These are phyloP conservation scores for Campaea margaritaria DNA, from an alignment of 2,888 invertebrate species.

Conservation along the genomic window DNA sequence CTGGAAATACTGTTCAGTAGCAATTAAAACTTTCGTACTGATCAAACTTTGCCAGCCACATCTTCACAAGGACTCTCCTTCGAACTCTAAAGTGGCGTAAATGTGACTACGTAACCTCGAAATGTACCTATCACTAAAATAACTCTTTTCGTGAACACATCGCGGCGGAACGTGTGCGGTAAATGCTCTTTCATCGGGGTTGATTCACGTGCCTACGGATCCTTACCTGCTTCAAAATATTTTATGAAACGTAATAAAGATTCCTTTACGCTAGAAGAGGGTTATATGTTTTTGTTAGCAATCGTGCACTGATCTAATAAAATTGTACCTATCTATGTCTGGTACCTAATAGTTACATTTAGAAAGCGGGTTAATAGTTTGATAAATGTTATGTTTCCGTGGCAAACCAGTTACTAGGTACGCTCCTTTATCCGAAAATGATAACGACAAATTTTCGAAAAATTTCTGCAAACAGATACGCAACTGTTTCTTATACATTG, in stretches of 20 bases:
- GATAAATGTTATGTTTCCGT: too few species aligned
- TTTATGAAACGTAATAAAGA: constrained; percentile 17
- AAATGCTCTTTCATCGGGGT: constrained; percentile 6
- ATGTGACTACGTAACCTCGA: constrained; percentile 58
- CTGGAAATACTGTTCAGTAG: constrained; percentile 74
- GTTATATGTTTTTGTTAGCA: background rate
- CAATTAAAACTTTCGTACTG: constrained; percentile 81
- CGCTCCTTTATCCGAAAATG: too few species aligned
- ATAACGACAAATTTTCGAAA: too few species aligned
- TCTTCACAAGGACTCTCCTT: constrained; percentile 64
- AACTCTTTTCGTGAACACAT: constrained; percentile 46
- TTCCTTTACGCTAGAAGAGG: background rate
- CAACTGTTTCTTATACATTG: too few species aligned
- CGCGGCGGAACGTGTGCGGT: constrained; percentile 3
- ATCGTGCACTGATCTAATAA: background rate
- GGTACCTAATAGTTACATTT: too few species aligned
- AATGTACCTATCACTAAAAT: constrained; percentile 49
- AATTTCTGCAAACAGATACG: too few species aligned
- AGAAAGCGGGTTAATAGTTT: too few species aligned
- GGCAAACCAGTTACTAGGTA: too few species aligned
- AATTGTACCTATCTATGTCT: background rate
- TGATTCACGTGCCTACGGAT: constrained; percentile 7
- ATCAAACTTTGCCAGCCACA: constrained; percentile 79
- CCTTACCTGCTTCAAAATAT: constrained; percentile 10
- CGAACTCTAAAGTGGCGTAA: constrained; percentile 55